Conservation (phyloP, 2,888 invertebrate species). For the Leptodirus hochenwartii region DNA sequence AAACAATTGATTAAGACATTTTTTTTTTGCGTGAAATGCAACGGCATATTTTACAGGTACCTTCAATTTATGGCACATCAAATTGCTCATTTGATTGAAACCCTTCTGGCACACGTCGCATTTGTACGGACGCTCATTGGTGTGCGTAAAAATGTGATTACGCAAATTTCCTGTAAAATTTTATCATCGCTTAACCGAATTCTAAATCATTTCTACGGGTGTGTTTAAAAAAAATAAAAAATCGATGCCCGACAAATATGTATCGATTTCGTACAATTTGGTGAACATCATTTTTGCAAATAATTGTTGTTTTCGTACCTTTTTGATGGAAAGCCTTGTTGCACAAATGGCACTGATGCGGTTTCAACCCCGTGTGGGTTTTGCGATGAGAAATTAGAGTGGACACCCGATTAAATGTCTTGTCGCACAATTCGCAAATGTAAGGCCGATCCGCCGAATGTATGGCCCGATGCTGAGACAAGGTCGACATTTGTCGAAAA, state of each 20-base stretch:
- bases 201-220: too few species aligned
- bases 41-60: slow-evolving; percentile 26
- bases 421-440: slow-evolving; percentile 54
- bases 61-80: slow-evolving; percentile 61
- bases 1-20: background rate
- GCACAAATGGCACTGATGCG: slow-evolving; percentile 54
- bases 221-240: background rate
- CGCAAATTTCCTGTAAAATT: slow-evolving; percentile 46
- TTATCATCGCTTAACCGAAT: too few species aligned
- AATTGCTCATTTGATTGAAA: slow-evolving; percentile 65
- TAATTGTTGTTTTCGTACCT: too few species aligned
- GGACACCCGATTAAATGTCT: slow-evolving; percentile 61
- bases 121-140: slow-evolving; percentile 59
- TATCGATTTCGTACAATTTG: too few species aligned
- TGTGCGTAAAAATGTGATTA: slow-evolving; percentile 61
- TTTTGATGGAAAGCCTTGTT: slow-evolving; percentile 67
- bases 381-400: slow-evolving; percentile 66
- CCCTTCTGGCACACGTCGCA: slow-evolving; percentile 57
- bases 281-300: too few species aligned
- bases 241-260: too few species aligned
- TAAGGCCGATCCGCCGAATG: slow-evolving; percentile 59
- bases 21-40: too few species aligned
- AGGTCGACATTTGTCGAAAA: slow-evolving; percentile 53
- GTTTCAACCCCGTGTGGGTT: slow-evolving; percentile 56
- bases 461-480: slow-evolving; percentile 61